Percentiles rank a stretch among this genome's conserved stretches.
phyloP scores from a whole-genome alignment of 2,888 invertebrate genomes.

The Muschampia plurimacula region DNA sequence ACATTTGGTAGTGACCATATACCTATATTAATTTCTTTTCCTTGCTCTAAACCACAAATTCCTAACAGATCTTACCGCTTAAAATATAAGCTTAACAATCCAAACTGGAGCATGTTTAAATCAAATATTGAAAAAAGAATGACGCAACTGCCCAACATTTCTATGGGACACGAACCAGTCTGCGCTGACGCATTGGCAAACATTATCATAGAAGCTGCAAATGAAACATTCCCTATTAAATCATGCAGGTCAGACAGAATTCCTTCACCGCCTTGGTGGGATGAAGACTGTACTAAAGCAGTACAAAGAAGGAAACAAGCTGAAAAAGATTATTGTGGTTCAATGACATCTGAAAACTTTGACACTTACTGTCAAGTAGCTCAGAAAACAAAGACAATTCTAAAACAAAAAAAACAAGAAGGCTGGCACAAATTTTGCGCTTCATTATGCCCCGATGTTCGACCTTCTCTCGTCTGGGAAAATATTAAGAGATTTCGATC shows the following conservation, averaged over 20 bases:
- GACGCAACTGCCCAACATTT: neutral
- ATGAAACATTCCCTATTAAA: conserved; percentile 2
- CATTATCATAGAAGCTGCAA: conserved; percentile 1
- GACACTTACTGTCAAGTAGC: too few species aligned
- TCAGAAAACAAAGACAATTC: too few species aligned
- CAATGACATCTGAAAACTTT: too few species aligned
- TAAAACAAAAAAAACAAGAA: too few species aligned
- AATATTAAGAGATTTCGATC: neutral
- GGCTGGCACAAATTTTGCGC: conserved; percentile 4
- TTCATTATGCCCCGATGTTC: too few species aligned
- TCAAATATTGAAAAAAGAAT: neutral
- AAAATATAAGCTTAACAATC: conserved; percentile 4
- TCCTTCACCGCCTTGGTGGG: conserved; percentile 4
- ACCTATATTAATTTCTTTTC: neutral
- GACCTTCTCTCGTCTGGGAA: too few species aligned
- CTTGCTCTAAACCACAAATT: neutral
- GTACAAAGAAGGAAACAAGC: too few species aligned
- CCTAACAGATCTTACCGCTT: neutral
- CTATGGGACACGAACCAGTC: neutral
- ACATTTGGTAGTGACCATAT: conserved; percentile 15
- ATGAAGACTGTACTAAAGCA: too few species aligned
- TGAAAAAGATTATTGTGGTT: too few species aligned
- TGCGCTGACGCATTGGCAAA: neutral
- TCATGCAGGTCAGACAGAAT: conserved; percentile 4
- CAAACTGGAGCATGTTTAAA: neutral